These are phyloP conservation scores for Amphibalanus amphitrite DNA, from an alignment of 1,140 invertebrate genomes.

Conservation along the genomic window DNA sequence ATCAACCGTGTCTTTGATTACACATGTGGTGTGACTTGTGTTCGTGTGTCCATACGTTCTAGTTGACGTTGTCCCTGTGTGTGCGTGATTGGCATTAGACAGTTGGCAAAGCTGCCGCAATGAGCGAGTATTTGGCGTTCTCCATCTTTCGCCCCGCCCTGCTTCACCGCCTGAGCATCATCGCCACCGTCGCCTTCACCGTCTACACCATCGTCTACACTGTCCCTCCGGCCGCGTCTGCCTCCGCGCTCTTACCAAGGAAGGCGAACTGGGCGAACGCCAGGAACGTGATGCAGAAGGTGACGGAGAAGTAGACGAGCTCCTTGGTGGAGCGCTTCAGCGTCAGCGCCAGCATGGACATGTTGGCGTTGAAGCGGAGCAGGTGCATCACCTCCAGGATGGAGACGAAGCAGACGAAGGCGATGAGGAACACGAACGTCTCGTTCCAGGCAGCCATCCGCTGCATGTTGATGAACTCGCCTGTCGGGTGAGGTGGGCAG, in stretches of 20 bases:
- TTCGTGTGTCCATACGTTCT: too few species aligned
- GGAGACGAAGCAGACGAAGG: conserved; percentile 30
- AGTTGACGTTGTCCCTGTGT: too few species aligned
- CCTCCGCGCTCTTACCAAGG: conserved; percentile 16
- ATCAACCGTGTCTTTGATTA: too few species aligned
- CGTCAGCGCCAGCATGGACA: conserved; percentile 23
- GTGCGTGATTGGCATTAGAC: too few species aligned
- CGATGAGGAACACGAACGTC: conserved; percentile 29
- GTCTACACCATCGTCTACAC: too few species aligned
- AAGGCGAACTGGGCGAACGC: conserved; percentile 30
- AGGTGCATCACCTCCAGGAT: conserved; percentile 35
- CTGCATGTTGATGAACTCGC: conserved; percentile 34
- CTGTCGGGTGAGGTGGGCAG: conserved; percentile 19
- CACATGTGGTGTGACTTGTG: too few species aligned
- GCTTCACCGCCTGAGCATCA: too few species aligned
- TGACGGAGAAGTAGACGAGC: conserved; percentile 22
- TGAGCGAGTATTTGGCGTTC: too few species aligned
- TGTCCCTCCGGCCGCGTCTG: too few species aligned
- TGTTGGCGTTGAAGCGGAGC: conserved; percentile 30
- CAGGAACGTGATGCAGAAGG: conserved; percentile 23
- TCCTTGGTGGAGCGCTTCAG: conserved; percentile 22
- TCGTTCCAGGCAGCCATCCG: conserved; percentile 32
- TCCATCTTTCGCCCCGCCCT: too few species aligned
- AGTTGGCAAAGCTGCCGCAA: too few species aligned
- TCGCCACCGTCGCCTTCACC: too few species aligned